These are phyloP conservation scores for Drosophila neotestacea DNA, from an alignment of 2,888 invertebrate genomes.

Conservation along the genomic window DNA sequence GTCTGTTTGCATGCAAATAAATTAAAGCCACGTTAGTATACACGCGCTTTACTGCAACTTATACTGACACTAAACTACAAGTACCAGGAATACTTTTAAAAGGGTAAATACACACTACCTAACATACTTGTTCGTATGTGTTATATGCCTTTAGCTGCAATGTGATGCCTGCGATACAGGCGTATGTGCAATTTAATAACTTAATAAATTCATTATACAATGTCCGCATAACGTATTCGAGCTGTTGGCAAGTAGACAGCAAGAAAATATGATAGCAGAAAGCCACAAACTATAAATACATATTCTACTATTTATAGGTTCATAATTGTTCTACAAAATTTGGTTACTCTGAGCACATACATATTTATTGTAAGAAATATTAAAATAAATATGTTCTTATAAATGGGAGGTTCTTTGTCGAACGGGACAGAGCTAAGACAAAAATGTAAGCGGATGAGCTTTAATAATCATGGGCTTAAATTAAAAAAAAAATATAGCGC, in stretches of 20 bases:
- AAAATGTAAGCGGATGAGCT: too few relatives aligned
- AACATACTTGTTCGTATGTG: constrained; percentile 1
- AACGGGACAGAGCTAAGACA: too few relatives aligned
- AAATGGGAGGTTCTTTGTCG: too few relatives aligned
- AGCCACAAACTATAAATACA: constrained; percentile 6
- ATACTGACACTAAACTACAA: constrained; percentile 2
- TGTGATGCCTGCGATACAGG: constrained; percentile 16
- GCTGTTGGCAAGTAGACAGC: constrained; percentile 18
- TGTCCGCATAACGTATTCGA: constrained; percentile 25
- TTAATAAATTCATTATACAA: constrained; percentile 57
- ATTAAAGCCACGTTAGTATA: constrained; percentile 49
- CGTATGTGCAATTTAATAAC: constrained; percentile 60
- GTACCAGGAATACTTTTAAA: constrained; percentile 7
- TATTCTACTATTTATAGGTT: constrained; percentile 4
- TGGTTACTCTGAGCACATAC: neutral
- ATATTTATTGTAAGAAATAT: neutral
- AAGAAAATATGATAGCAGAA: constrained; percentile 11
- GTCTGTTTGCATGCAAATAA: constrained; percentile 64
- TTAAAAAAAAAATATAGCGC: too few relatives aligned
- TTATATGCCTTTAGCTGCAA: constrained; percentile 9
- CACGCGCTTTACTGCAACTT: constrained; percentile 29
- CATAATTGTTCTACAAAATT: neutral
- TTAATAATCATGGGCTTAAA: too few relatives aligned
- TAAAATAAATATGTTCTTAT: too few relatives aligned
- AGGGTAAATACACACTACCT: constrained; percentile 8